A percentile compares a stretch with the other conserved stretches of the same genome.
These are phyloP conservation scores for Pteria penguin DNA, from an alignment of 2,888 invertebrate genomes.

Conservation along the genomic window DNA sequence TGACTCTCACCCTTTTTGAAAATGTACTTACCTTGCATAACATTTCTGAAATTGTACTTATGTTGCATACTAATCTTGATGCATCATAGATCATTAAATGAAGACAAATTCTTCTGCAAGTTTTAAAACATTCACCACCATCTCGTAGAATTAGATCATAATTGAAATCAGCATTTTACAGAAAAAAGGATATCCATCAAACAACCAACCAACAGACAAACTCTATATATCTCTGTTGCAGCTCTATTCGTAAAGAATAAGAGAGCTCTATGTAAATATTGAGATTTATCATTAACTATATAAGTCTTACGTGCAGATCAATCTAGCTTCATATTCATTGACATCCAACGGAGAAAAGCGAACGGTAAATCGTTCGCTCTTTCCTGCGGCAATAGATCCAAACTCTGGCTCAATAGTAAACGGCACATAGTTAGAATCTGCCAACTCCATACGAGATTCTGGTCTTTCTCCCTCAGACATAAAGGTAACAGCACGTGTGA, in stretches of 20 bases:
- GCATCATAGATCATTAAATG: too few relatives aligned
- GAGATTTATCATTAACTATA: not conserved
- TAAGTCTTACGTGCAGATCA: constrained; percentile 78
- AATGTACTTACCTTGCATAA: too few relatives aligned
- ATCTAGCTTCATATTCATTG: constrained; percentile 77
- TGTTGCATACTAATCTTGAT: too few relatives aligned
- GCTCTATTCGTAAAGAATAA: too few relatives aligned
- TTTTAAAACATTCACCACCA: too few relatives aligned
- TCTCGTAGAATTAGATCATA: too few relatives aligned
- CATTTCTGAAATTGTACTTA: too few relatives aligned
- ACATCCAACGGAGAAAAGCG: constrained; percentile 79
- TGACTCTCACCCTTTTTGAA: too few relatives aligned
- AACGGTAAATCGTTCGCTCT: constrained; percentile 70
- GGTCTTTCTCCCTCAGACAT: constrained; percentile 72
- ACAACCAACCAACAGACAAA: not conserved
- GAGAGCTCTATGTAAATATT: too few relatives aligned
- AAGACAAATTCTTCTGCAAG: too few relatives aligned
- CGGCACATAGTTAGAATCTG: constrained; percentile 74
- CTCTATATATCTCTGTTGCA: too few relatives aligned
- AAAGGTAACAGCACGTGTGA: constrained; percentile 74
- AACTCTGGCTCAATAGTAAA: constrained; percentile 77
- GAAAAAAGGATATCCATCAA: not conserved
- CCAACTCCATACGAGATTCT: constrained; percentile 68
- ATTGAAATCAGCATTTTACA: too few relatives aligned
- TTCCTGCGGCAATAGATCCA: constrained; percentile 76